Conservation (phyloP, 2,797 vertebrate genomes). For the Sus cebifrons region DNA sequence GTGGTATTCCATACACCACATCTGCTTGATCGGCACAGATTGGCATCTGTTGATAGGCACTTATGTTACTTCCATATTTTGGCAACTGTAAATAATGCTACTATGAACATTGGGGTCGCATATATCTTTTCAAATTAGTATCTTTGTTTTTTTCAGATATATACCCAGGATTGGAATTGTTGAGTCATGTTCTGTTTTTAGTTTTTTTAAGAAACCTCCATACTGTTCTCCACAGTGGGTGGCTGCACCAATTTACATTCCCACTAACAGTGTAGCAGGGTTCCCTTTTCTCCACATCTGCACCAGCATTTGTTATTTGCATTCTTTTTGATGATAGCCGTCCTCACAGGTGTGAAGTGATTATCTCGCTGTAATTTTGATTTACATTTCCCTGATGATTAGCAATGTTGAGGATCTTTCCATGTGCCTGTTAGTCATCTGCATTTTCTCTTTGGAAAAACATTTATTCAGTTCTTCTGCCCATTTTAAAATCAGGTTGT, state of each 20-base stretch:
- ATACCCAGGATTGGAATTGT: neutral
- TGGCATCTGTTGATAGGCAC: neutral
- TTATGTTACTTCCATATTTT: neutral
- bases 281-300: neutral
- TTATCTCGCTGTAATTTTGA: neutral
- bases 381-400: neutral
- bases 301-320: neutral
- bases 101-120: neutral
- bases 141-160: neutral
- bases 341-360: neutral
- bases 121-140: neutral
- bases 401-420: neutral
- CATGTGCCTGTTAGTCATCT: neutral
- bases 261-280: neutral
- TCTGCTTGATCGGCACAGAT: neutral
- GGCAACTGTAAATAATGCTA: neutral
- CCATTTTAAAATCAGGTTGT: neutral
- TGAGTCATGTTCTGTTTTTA: neutral
- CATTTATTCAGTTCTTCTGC: neutral
- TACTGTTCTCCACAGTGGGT: neutral
- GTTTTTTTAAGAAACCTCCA: neutral
- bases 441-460: neutral
- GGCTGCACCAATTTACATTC: neutral
- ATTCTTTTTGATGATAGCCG: neutral
- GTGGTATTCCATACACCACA: neutral